Percentiles rank a stretch among this genome's conserved stretches.
phyloP scores from a whole-genome alignment of 2,888 invertebrate species.

The Hypomecis punctinalis region DNA sequence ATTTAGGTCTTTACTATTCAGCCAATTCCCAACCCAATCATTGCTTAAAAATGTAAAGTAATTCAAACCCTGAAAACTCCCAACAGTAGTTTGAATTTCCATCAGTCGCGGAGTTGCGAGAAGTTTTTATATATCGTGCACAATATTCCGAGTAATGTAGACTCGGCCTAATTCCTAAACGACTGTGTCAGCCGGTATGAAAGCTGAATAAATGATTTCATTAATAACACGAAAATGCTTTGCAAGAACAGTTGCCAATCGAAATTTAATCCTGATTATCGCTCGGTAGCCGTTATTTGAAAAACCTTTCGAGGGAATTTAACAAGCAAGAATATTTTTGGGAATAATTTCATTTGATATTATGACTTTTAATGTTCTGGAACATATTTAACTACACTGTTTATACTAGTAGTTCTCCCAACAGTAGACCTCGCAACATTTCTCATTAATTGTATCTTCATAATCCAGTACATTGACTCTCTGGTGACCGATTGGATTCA shows the following conservation, averaged over 20 bases:
- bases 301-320: slow-evolving; percentile 14
- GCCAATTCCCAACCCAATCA: slow-evolving; percentile 5
- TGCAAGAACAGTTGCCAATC: slow-evolving; percentile 27
- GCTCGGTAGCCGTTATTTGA: slow-evolving; percentile 14
- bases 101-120: neutral
- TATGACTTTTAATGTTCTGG: too few species aligned
- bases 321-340: too few species aligned
- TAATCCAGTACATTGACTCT: too few species aligned
- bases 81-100: slow-evolving; percentile 3
- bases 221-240: slow-evolving; percentile 25
- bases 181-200: slow-evolving; percentile 47
- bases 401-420: too few species aligned
- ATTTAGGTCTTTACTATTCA: slow-evolving; percentile 5
- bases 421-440: too few species aligned
- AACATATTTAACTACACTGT: too few species aligned
- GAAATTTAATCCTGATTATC: slow-evolving; percentile 29
- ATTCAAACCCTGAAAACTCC: slow-evolving; percentile 12
- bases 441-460: too few species aligned
- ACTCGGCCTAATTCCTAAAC: slow-evolving; percentile 47
- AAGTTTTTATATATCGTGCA: slow-evolving; percentile 43
- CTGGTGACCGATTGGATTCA: too few species aligned
- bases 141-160: slow-evolving; percentile 45
- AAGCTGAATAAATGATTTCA: slow-evolving; percentile 48
- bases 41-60: slow-evolving; percentile 2
- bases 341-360: too few species aligned